phyloP scores from a whole-genome alignment of 2,888 invertebrate genomes.

The Cloeon dipterum region DNA sequence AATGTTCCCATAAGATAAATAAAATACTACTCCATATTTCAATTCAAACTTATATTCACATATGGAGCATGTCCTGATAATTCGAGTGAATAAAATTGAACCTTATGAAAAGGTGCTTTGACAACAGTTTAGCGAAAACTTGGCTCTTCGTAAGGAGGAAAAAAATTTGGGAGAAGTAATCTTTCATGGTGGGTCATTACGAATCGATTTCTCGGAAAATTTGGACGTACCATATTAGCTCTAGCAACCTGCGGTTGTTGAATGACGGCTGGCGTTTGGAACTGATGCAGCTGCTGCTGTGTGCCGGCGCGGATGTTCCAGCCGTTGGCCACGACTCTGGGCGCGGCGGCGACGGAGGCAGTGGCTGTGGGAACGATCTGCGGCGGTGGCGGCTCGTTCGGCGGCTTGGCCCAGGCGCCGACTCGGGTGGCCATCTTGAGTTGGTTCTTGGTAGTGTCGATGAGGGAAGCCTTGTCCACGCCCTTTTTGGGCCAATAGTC shows the following conservation, averaged over 20 bases:
- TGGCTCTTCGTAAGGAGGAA: no score
- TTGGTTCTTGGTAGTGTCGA: slow-evolving; percentile 6
- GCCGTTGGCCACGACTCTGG: slow-evolving; percentile 20
- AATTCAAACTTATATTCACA: no score
- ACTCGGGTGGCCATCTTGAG: slow-evolving; percentile 8
- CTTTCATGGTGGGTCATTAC: no score
- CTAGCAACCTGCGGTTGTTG: slow-evolving; percentile 12
- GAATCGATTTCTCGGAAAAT: no score
- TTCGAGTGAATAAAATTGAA: no score
- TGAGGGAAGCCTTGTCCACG: slow-evolving; percentile 26
- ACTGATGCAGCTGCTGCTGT: slow-evolving; percentile 16
- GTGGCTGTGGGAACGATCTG: slow-evolving; percentile 3
- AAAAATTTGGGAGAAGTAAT: no score
- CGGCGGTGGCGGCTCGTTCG: slow-evolving; percentile 7
- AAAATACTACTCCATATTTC: no score
- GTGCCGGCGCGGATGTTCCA: slow-evolving; percentile 22
- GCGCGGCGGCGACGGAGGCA: slow-evolving; percentile 2
- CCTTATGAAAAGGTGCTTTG: no score
- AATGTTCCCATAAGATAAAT: no score
- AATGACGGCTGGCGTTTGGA: background rate
- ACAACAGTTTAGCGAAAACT: no score
- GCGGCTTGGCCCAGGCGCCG: slow-evolving; percentile 10
- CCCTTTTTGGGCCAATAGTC: slow-evolving; percentile 86
- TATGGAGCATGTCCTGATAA: no score
- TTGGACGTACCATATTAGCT: background rate